Evolutionary conservation across 1,140 invertebrate species (phyloP).

Genomic region (Manduca sexta): DNA sequence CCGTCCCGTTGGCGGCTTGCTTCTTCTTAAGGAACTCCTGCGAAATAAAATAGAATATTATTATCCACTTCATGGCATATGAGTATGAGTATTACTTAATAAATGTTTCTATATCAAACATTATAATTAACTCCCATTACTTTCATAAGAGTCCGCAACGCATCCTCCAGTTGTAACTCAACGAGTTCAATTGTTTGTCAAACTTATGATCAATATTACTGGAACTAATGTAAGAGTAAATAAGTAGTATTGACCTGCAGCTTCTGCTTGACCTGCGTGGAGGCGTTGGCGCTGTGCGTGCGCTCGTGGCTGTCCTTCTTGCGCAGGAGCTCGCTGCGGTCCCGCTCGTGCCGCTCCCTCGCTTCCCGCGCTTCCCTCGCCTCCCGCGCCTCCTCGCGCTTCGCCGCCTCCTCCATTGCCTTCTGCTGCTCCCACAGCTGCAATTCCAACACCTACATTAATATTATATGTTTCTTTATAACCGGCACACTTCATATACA

Average conservation of each 20-base stretch:
- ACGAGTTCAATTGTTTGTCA: too few relatives aligned
- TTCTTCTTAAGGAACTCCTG: conserved; percentile 93
- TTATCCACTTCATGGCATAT: too few relatives aligned
- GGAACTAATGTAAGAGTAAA: too few relatives aligned
- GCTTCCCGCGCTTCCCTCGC: conserved; percentile 74
- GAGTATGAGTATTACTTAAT: too few relatives aligned
- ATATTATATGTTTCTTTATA: background rate
- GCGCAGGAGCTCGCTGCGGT: conserved; percentile 85
- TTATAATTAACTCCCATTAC: too few relatives aligned
- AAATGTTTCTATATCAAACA: too few relatives aligned
- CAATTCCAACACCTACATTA: conserved; percentile 7
- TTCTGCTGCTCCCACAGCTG: conserved; percentile 89
- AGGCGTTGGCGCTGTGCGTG: conserved; percentile 96
- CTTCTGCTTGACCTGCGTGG: conserved; percentile 96
- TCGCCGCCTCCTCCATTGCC: conserved; percentile 78
- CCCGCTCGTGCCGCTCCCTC: conserved; percentile 83
- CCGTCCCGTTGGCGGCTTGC: conserved; percentile 84
- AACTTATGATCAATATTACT: too few relatives aligned
- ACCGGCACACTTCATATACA: too few relatives aligned
- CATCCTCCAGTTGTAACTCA: too few relatives aligned
- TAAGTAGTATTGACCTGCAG: conserved; percentile 77
- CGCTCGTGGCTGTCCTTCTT: conserved; percentile 95
- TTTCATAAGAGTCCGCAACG: too few relatives aligned
- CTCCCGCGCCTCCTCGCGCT: conserved; percentile 65
- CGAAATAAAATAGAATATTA: conserved; percentile 29